Conservation (phyloP, 2,888 invertebrate genomes). For the Acronicta alni region DNA sequence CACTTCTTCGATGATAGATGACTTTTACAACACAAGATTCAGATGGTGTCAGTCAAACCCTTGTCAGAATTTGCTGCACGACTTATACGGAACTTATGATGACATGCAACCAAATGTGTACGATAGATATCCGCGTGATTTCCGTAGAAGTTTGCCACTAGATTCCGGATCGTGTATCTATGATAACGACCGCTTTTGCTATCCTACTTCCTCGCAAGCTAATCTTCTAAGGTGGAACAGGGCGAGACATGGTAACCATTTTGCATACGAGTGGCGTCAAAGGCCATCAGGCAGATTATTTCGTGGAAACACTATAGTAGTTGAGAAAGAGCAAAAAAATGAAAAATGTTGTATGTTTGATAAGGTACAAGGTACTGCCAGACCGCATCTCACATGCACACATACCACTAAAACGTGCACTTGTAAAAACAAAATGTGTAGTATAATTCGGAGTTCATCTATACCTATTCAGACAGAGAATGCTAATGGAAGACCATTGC, state of each 20-base stretch:
- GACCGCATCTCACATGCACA: background rate
- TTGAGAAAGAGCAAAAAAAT: slow-evolving; percentile 43
- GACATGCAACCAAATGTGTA: slow-evolving; percentile 11
- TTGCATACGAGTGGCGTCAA: slow-evolving; percentile 22
- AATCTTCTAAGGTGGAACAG: slow-evolving; percentile 60
- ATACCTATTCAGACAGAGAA: slow-evolving; percentile 12
- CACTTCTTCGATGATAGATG: slow-evolving; percentile 55
- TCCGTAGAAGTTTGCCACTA: slow-evolving; percentile 10
- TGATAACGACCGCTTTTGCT: slow-evolving; percentile 58
- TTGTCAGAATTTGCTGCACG: slow-evolving; percentile 61
- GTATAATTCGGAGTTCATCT: background rate
- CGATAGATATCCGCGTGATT: slow-evolving; percentile 8
- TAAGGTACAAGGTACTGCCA: slow-evolving; percentile 13
- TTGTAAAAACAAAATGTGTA: slow-evolving; percentile 4
- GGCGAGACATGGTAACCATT: slow-evolving; percentile 47
- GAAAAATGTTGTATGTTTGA: slow-evolving; percentile 5
- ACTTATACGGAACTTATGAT: slow-evolving; percentile 54
- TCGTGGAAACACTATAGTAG: slow-evolving; percentile 43
- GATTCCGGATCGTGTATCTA: slow-evolving; percentile 20
- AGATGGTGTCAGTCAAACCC: slow-evolving; percentile 52
- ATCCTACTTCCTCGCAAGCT: slow-evolving; percentile 70
- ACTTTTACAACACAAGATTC: slow-evolving; percentile 57
- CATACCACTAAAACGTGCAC: background rate
- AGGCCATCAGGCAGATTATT: slow-evolving; percentile 31
- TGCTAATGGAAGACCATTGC: slow-evolving; percentile 9